Conservation (phyloP, 2,888 invertebrate genomes). For the Orthosia cruda region DNA sequence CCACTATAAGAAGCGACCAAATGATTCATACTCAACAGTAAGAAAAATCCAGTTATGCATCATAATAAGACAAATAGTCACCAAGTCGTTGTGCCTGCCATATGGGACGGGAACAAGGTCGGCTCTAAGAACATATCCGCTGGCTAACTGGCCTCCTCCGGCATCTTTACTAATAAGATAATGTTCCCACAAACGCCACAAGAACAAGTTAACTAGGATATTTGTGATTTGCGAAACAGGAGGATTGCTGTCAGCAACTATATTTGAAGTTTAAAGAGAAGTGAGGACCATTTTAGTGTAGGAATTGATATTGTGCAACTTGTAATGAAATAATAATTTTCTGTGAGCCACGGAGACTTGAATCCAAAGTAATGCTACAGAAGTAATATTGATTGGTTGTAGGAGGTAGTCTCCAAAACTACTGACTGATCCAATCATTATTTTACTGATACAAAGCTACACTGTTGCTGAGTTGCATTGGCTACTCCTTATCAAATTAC, state of each 20-base stretch:
- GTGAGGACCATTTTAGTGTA: conserved; percentile 20
- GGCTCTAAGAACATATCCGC: conserved; percentile 65
- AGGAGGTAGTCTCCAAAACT: too few species aligned
- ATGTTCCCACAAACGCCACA: conserved; percentile 41
- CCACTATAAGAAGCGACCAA: conserved; percentile 10
- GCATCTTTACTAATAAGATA: conserved; percentile 68
- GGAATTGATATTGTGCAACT: neutral
- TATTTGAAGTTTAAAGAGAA: conserved; percentile 25
- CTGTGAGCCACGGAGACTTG: neutral
- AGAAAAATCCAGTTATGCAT: conserved; percentile 42
- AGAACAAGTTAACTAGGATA: conserved; percentile 37
- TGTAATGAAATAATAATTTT: conserved; percentile 1
- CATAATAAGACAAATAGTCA: neutral
- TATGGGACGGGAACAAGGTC: conserved; percentile 66
- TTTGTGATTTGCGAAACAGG: conserved; percentile 29
- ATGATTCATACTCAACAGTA: conserved; percentile 44
- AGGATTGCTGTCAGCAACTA: conserved; percentile 6
- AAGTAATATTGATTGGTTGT: too few species aligned
- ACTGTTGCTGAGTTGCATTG: too few species aligned
- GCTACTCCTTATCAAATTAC: too few species aligned
- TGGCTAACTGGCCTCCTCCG: conserved; percentile 69
- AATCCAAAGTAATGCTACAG: too few species aligned
- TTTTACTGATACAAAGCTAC: too few species aligned
- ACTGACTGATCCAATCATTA: too few species aligned
- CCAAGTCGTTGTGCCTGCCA: conserved; percentile 25